These are phyloP conservation scores for Bombyx huttoni DNA, from an alignment of 2,888 invertebrate genomes.

Conservation along the genomic window DNA sequence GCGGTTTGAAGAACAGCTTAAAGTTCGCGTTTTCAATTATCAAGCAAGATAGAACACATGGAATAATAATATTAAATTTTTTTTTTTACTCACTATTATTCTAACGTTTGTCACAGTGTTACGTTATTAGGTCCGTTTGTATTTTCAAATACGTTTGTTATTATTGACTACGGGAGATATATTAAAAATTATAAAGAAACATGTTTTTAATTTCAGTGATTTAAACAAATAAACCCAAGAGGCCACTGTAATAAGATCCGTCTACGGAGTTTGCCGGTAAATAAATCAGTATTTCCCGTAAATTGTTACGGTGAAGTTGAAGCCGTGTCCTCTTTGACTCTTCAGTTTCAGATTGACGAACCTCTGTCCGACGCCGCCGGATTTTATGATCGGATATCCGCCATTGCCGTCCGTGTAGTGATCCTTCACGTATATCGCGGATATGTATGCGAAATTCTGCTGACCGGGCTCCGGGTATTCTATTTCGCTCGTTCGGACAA, in stretches of 20 bases:
- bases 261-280: not conserved
- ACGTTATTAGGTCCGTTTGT: too few relatives aligned
- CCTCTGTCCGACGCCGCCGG: slow-evolving; percentile 55
- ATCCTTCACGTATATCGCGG: slow-evolving; percentile 46
- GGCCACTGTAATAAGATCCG: not conserved
- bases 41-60: too few relatives aligned
- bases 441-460: slow-evolving; percentile 44
- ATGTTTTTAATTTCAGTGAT: too few relatives aligned
- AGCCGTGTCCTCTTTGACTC: slow-evolving; percentile 45
- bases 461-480: slow-evolving; percentile 48
- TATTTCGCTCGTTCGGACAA: slow-evolving; percentile 36
- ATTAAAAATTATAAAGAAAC: too few relatives aligned
- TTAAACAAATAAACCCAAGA: not conserved
- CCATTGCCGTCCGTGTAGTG: slow-evolving; percentile 42
- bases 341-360: slow-evolving; percentile 56
- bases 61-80: too few relatives aligned
- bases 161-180: too few relatives aligned
- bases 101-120: too few relatives aligned
- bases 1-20: too few relatives aligned
- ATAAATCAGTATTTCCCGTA: slow-evolving; percentile 47
- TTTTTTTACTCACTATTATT: too few relatives aligned
- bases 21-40: too few relatives aligned
- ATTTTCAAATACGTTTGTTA: too few relatives aligned
- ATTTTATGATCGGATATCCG: slow-evolving; percentile 42
- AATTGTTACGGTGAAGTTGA: slow-evolving; percentile 56